phyloP scores from a whole-genome alignment of 1,140 invertebrate species.

The Steinernema feltiae region DNA sequence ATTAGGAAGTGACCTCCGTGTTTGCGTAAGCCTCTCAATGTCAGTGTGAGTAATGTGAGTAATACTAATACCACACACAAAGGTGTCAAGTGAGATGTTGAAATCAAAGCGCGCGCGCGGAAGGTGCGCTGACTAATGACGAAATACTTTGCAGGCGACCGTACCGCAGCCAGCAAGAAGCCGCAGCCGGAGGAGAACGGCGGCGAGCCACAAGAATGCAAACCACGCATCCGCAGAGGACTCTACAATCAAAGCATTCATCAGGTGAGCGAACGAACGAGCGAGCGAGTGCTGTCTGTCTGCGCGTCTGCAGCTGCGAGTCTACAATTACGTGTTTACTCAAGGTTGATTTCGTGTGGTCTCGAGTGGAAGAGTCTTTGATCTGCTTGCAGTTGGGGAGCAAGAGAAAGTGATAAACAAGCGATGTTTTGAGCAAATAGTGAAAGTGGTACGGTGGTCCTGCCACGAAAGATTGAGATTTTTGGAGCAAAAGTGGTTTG shows the following conservation, averaged over 20 bases:
- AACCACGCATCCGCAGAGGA: conserved; percentile 55
- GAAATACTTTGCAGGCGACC: conserved; percentile 41
- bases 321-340: background rate
- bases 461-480: background rate
- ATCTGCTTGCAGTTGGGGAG: no score
- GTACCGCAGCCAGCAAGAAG: conserved; percentile 26
- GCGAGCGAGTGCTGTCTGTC: background rate
- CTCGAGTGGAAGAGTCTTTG: background rate
- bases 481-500: background rate
- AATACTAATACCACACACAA: background rate
- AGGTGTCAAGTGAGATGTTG: background rate
- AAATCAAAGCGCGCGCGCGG: background rate
- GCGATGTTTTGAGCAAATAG: background rate
- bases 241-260: conserved; percentile 56
- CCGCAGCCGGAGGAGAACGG: conserved; percentile 24
- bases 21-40: no score
- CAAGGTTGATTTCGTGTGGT: background rate
- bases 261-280: conserved; percentile 22
- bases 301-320: no score
- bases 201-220: conserved; percentile 47
- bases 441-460: no score
- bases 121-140: conserved; percentile 8
- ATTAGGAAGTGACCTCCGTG: no score
- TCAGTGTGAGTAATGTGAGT: no score
- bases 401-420: background rate